Conservation (phyloP, 1,140 invertebrate species). For the Atta colombica region DNA sequence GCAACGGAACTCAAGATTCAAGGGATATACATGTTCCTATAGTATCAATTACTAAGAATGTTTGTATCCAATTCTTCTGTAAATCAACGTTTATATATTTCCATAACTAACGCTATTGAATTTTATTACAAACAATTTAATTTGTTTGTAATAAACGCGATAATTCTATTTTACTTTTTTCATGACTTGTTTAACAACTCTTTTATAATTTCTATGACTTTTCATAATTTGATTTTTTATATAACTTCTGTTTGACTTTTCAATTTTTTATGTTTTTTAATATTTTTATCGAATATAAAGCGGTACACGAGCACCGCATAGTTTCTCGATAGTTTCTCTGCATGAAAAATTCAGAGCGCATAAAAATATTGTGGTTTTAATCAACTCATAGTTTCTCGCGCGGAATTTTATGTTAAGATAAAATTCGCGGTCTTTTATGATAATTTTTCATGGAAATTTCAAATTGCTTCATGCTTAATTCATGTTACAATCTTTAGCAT, state of each 20-base stretch:
- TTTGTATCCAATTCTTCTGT: constrained; percentile 1
- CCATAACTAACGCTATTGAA: background rate
- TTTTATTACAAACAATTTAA: constrained; percentile 6
- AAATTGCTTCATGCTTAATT: constrained; percentile 6
- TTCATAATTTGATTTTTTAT: constrained; percentile 8
- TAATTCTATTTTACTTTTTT: constrained; percentile 3
- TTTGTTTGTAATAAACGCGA: background rate
- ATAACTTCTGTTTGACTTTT: background rate
- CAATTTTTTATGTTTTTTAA: background rate
- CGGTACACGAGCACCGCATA: background rate
- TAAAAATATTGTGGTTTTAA: constrained; percentile 1
- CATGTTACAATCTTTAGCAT: background rate
- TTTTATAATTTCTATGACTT: background rate
- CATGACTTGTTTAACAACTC: background rate
- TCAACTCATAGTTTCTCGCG: background rate
- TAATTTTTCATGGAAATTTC: background rate
- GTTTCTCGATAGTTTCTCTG: background rate
- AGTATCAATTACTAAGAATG: background rate
- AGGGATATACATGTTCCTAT: background rate
- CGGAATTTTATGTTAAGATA: background rate
- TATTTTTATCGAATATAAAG: background rate
- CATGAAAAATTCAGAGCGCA: background rate
- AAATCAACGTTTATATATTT: background rate
- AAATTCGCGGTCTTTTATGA: background rate
- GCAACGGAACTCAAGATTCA: background rate